Conservation (phyloP, 2,113 vertebrate species). For the Cepphus grylle region DNA sequence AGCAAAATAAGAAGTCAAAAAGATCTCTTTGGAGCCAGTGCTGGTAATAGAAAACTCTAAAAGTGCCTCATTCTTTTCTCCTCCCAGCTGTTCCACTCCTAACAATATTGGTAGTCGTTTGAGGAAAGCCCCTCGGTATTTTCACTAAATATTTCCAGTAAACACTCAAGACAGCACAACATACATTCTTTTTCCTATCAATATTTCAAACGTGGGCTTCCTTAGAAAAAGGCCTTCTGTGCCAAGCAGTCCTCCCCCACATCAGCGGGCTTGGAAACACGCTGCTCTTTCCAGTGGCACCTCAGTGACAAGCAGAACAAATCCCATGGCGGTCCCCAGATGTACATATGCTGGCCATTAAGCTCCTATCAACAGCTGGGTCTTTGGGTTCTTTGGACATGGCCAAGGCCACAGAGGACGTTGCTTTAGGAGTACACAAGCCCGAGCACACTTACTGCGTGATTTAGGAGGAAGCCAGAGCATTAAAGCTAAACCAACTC, state of each 20-base stretch:
- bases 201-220: not conserved
- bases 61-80: not conserved
- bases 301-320: not conserved
- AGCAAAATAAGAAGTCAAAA: slow-evolving; percentile 31
- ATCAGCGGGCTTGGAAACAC: not conserved
- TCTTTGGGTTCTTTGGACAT: not conserved
- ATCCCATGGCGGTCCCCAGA: not conserved
- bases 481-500: not conserved
- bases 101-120: slow-evolving; percentile 13
- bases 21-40: slow-evolving; percentile 10
- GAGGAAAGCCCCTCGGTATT: slow-evolving; percentile 46
- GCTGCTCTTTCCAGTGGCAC: not conserved
- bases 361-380: not conserved
- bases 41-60: slow-evolving; percentile 3
- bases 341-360: rapidly evolving
- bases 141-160: slow-evolving; percentile 44
- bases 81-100: slow-evolving; percentile 29
- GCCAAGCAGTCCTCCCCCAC: not conserved
- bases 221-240: not conserved
- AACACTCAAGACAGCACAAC: not conserved
- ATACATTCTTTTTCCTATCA: not conserved
- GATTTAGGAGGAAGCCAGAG: not conserved
- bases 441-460: not conserved
- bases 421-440: not conserved
- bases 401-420: not conserved